A percentile compares a stretch with the other conserved stretches of the same genome.
Evolutionary conservation across 2,113 vertebrate genomes (phyloP).

Genomic region (Bombycilla garrulus): DNA sequence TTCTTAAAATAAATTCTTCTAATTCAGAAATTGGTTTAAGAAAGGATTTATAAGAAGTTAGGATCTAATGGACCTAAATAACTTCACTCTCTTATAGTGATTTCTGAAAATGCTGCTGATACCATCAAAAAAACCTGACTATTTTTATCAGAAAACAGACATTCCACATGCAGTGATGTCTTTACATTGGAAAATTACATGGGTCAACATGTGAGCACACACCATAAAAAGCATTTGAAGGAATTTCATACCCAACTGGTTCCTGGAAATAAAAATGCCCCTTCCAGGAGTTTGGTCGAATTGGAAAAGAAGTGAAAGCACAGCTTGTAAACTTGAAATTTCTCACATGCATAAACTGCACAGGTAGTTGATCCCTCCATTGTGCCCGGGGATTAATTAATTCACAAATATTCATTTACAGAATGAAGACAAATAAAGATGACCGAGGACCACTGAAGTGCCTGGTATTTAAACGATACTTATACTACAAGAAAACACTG

Average conservation of each 20-base stretch:
- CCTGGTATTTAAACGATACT: background rate
- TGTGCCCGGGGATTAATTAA: background rate
- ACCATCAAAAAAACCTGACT: background rate
- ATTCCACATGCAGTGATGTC: background rate
- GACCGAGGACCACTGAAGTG: background rate
- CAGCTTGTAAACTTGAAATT: background rate
- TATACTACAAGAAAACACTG: background rate
- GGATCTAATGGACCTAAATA: background rate
- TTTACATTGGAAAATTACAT: background rate
- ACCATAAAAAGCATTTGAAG: background rate
- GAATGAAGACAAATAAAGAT: background rate
- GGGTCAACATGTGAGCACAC: background rate
- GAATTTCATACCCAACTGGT: background rate
- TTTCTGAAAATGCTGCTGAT: background rate
- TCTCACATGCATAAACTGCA: background rate
- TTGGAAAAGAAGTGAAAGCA: background rate
- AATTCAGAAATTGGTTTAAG: background rate
- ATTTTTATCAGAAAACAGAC: background rate
- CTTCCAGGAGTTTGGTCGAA: background rate
- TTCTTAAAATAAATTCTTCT: rapidly evolving
- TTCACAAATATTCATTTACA: background rate
- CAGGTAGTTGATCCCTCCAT: background rate
- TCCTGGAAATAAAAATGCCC: background rate
- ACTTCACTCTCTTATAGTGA: background rate
- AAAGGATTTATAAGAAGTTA: background rate